Percentiles rank a stretch among this genome's conserved stretches.
Evolutionary conservation across 2,888 invertebrate species (phyloP).

Genomic region (Sussaba pulchella): DNA sequence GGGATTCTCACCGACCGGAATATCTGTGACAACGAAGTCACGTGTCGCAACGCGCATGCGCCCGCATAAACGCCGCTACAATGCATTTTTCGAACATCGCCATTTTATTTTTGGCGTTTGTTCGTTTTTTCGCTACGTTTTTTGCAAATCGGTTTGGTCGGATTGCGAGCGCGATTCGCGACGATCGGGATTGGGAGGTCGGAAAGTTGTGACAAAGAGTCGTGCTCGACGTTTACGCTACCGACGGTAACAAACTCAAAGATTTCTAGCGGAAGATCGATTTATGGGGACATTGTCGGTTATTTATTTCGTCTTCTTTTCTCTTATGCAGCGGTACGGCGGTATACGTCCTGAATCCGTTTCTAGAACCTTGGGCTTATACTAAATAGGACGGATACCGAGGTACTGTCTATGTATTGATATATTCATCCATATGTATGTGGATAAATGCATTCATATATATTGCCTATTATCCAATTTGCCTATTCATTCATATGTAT

Average conservation of each 20-base stretch:
- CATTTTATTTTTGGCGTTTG: constrained; percentile 69
- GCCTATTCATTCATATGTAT: too few species aligned
- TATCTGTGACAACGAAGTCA: constrained; percentile 66
- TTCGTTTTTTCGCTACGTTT: constrained; percentile 16
- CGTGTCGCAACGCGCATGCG: constrained; percentile 62
- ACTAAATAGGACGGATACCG: too few species aligned
- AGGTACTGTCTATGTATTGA: too few species aligned
- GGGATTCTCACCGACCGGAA: constrained; percentile 54
- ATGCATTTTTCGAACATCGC: constrained; percentile 69
- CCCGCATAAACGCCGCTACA: constrained; percentile 59
- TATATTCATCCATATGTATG: too few species aligned
- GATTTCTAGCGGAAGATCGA: too few species aligned
- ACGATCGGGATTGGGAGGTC: constrained; percentile 33
- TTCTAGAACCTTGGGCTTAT: too few species aligned
- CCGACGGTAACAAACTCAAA: not conserved
- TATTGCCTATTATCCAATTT: too few species aligned
- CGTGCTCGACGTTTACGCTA: not conserved
- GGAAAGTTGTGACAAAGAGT: constrained; percentile 28
- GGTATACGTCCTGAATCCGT: too few species aligned
- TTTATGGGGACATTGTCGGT: too few species aligned
- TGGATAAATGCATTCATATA: not conserved
- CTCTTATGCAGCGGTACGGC: too few species aligned
- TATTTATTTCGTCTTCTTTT: too few species aligned
- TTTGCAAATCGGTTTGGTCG: not conserved
- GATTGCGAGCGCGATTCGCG: constrained; percentile 19